A percentile compares a stretch with the other conserved stretches of the same genome.
These are phyloP conservation scores for Stenichneumon culpator DNA, from an alignment of 2,888 invertebrate genomes.

Conservation along the genomic window DNA sequence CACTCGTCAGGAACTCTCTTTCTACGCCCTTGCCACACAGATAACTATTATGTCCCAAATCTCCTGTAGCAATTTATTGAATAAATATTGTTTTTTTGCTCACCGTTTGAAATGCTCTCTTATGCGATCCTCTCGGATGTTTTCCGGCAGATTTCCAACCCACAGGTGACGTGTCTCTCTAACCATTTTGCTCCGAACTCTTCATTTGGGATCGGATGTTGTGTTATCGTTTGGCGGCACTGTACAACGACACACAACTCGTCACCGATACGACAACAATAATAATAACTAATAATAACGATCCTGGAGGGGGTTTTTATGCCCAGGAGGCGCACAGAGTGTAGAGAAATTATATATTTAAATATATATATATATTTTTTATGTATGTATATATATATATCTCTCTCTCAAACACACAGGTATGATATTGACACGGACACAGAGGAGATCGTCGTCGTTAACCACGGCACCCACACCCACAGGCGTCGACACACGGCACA, in stretches of 20 bases:
- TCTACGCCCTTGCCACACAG: too few relatives aligned
- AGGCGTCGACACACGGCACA: slow-evolving; percentile 22
- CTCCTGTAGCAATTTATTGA: background rate
- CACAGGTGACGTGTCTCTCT: slow-evolving; percentile 99
- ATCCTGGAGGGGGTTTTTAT: slow-evolving; percentile 26
- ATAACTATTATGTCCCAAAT: too few relatives aligned
- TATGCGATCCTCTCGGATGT: slow-evolving; percentile 98
- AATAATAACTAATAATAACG: slow-evolving; percentile 30
- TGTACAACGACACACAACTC: slow-evolving; percentile 85
- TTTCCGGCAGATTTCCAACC: slow-evolving; percentile 99
- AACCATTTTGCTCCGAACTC: slow-evolving; percentile 99
- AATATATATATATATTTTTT: background rate
- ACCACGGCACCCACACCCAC: slow-evolving; percentile 36
- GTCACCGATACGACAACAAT: slow-evolving; percentile 50
- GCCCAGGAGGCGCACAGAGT: slow-evolving; percentile 4
- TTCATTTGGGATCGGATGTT: slow-evolving; percentile 92
- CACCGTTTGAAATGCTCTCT: slow-evolving; percentile 99
- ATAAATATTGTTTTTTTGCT: slow-evolving; percentile 76
- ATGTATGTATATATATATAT: background rate
- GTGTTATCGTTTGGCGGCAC: slow-evolving; percentile 85
- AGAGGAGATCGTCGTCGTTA: slow-evolving; percentile 28
- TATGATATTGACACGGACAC: slow-evolving; percentile 32
- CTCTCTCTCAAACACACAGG: slow-evolving; percentile 9
- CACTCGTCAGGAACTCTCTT: too few relatives aligned
- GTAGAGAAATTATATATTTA: slow-evolving; percentile 21